Evolutionary conservation across 2,113 vertebrate genomes (phyloP), one percentile per base, ranked within the genome.

Genomic region (Nothoprocta perdicaria): DNA sequence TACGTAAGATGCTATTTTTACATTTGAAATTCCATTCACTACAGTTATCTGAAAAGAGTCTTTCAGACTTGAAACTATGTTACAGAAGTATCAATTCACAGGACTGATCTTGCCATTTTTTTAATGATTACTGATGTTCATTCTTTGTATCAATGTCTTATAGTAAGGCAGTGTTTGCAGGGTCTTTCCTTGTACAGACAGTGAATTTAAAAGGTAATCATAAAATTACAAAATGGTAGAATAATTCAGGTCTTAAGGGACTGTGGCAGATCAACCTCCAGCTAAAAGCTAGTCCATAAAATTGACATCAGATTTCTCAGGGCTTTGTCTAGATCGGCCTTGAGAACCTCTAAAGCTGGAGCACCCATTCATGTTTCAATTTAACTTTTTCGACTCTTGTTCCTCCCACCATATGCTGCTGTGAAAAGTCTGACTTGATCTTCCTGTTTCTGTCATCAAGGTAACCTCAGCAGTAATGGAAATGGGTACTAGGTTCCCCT

Each of bases 341-440:
- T 63, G 19, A 66, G 88, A 95, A 83, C 8, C 46, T 83, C 0
- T 0, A 86, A 55, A 31, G 50, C 60, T 35, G 8, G 38, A 63
- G n/a, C 15, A 57, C 27, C 27, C 9, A 57, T 43, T 52, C 63
- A 8, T 61, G 35, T 81, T 92, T 86, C 58, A 48, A 12, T 45
- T 18, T 38, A 19, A 85, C 60, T 94, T 43, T 86, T 46, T 41
- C 61, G 38, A 52, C 12, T 83, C 55, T 46, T 85, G 63, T 85
- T 78, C 65, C 29, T 89, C 65, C 31, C 87, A 27, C 55, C 73
- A 5, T 78, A 21, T 40, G 38, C 72, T 78, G 41, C 80, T 92
- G 82, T 67, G 79, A 62, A 72, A n/a, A 92, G 15, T 60, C 69
- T 83, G 57, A 27, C 15, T 88, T 55, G 87, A 66, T 92, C 82